Evolutionary conservation across 2,113 vertebrate species (phyloP), one percentile per base, ranked within the genome.

Genomic region (Eidolon helvum): DNA sequence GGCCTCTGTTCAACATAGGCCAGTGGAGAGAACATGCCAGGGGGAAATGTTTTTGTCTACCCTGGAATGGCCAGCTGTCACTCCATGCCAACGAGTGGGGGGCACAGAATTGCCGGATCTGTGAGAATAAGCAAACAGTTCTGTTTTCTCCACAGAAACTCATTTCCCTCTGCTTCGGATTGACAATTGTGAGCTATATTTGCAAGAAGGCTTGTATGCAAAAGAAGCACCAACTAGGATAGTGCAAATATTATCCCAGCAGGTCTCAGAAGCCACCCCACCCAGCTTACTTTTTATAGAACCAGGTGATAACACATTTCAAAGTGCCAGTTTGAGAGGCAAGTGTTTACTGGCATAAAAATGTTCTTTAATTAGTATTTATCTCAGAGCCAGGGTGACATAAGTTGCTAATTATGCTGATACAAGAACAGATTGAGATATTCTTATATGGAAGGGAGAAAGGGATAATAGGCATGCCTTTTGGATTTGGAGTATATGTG

Each of bases 1-100:
- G 97, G 93, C 33, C 38, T 63, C 83, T 21, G 9, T 45, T 91
- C 88, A 74, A 87, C 43, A 15, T 63, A 93, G 96, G 79, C 10
- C 95, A 71, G 1, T 0, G 4, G 72, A 95, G 38, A 98, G 97
- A 97, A 59, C 65, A 30, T 79, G 96, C 92, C n/a, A 74, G 21
- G 79, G 97, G 80, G n/a, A 61, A 98, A 95, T 96, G 94, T 94
- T 98, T 96, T 91, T 45, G 33, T 94, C 57, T 93, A 45, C 35
- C 28, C 74, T 80, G 66, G 65, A 92, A 90, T 79, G 85, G 53
- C 92, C 91, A 80, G 95, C 89, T 95, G 96, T 94, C 61, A 57
- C 94, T 2, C 50, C 4, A 24, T 85, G 63, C 90, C 95, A 82
- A 53, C 66, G 69, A 55, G 26, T 8, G 0, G 24, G 86, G 82